Percentiles rank a stretch among this genome's conserved stretches.
These are phyloP conservation scores for Mustelus asterias DNA, from an alignment of 2,113 vertebrate genomes.

Conservation along the genomic window DNA sequence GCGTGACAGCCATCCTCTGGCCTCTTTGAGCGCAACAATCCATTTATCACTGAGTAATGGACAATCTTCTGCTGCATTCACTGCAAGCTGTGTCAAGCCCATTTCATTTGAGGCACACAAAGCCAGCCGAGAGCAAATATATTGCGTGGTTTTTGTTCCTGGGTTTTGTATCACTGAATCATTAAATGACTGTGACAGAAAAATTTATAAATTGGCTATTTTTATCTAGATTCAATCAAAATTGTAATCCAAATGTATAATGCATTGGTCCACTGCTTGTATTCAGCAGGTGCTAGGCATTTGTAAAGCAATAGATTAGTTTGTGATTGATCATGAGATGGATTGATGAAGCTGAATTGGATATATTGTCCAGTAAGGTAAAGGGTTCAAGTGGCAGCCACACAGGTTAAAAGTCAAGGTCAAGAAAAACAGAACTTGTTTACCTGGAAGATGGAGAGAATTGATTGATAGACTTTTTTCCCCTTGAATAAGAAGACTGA, in stretches of 20 bases:
- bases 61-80: background rate
- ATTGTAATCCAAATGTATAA: background rate
- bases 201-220: slow-evolving; percentile 23
- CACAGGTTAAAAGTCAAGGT: background rate
- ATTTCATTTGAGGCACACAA: background rate
- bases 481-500: background rate
- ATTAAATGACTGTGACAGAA: background rate
- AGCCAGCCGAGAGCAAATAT: background rate
- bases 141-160: background rate
- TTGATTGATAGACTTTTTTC: background rate
- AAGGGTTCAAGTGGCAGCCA: background rate
- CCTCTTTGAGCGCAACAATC: background rate
- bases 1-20: background rate
- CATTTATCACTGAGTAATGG: background rate
- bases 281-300: background rate
- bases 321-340: background rate
- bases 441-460: too few relatives aligned
- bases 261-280: too few relatives aligned
- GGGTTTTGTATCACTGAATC: background rate
- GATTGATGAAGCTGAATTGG: background rate
- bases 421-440: background rate
- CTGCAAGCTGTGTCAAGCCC: background rate
- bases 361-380: background rate
- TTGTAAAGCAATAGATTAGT: background rate
- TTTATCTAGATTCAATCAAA: background rate